These are phyloP conservation scores for Atopsyche davidsoni DNA, from an alignment of 1,140 invertebrate genomes.

Conservation along the genomic window DNA sequence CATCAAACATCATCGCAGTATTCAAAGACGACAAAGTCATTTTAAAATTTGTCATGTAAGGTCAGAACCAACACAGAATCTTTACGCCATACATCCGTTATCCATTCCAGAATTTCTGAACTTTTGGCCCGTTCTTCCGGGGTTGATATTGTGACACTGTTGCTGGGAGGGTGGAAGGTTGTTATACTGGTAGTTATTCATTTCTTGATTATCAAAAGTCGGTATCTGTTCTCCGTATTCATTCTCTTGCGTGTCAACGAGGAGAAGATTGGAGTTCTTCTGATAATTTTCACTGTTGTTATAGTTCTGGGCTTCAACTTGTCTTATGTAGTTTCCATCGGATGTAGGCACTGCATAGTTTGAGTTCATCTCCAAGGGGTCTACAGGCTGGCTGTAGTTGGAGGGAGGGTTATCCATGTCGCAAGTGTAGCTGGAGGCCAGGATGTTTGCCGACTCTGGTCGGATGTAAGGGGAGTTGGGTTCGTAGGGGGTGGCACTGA, in stretches of 20 bases:
- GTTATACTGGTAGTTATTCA: constrained; percentile 32
- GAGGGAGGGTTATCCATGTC: constrained; percentile 26
- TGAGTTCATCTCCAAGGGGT: constrained; percentile 21
- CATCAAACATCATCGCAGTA: too few relatives aligned
- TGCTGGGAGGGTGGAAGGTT: constrained; percentile 35
- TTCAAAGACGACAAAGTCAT: too few relatives aligned
- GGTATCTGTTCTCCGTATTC: constrained; percentile 38
- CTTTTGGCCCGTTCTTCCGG: constrained; percentile 37
- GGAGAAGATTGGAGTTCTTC: constrained; percentile 41
- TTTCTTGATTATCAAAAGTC: constrained; percentile 25
- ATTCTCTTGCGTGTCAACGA: constrained; percentile 31
- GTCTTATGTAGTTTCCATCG: constrained; percentile 43
- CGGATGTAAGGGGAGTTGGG: constrained; percentile 45
- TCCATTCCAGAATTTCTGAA: constrained; percentile 42
- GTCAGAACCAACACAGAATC: background rate
- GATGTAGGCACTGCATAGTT: constrained; percentile 28
- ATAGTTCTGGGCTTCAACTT: constrained; percentile 35
- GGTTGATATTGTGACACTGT: constrained; percentile 38
- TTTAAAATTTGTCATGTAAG: background rate
- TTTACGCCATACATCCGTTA: constrained; percentile 47
- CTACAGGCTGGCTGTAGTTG: constrained; percentile 29
- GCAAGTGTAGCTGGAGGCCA: constrained; percentile 47
- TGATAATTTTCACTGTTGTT: constrained; percentile 40
- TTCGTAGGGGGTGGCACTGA: constrained; percentile 37
- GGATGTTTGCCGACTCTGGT: constrained; percentile 46